Conservation (phyloP, 1,140 invertebrate species). For the Pararge aegeria region DNA sequence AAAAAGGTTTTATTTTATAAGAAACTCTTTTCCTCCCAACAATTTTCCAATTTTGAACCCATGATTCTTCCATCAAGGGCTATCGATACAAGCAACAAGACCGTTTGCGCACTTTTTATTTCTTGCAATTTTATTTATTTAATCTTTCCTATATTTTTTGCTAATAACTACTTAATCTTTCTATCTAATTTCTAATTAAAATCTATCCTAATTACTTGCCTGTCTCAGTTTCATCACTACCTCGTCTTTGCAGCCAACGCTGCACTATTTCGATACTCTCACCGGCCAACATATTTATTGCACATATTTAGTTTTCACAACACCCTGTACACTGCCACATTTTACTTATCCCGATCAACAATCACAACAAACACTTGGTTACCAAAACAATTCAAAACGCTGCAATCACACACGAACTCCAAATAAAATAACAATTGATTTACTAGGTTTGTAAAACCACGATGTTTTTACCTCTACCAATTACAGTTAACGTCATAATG, state of each 20-base stretch:
- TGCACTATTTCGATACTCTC: constrained; percentile 71
- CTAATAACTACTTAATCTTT: too few relatives aligned
- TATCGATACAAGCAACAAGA: too few relatives aligned
- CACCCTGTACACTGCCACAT: constrained; percentile 7
- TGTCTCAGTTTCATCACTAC: constrained; percentile 59
- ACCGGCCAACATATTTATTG: constrained; percentile 63
- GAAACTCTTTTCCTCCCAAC: too few relatives aligned
- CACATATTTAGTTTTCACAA: constrained; percentile 36
- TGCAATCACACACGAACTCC: neutral
- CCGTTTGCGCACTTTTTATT: too few relatives aligned
- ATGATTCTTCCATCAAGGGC: too few relatives aligned
- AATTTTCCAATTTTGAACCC: too few relatives aligned
- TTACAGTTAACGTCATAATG: neutral
- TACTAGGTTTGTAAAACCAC: too few relatives aligned
- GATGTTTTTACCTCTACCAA: neutral
- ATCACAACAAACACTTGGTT: neutral
- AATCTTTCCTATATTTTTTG: too few relatives aligned
- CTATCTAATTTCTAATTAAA: too few relatives aligned
- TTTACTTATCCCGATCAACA: neutral
- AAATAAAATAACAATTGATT: neutral
- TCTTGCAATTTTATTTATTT: too few relatives aligned
- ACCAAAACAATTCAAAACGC: neutral
- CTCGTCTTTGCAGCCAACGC: constrained; percentile 61
- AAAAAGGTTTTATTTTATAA: too few relatives aligned
- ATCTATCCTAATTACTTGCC: constrained; percentile 30